Evolutionary conservation across 2,797 vertebrate genomes (phyloP), one percentile per base, ranked within the genome.

Genomic region (Remorina albescens): DNA sequence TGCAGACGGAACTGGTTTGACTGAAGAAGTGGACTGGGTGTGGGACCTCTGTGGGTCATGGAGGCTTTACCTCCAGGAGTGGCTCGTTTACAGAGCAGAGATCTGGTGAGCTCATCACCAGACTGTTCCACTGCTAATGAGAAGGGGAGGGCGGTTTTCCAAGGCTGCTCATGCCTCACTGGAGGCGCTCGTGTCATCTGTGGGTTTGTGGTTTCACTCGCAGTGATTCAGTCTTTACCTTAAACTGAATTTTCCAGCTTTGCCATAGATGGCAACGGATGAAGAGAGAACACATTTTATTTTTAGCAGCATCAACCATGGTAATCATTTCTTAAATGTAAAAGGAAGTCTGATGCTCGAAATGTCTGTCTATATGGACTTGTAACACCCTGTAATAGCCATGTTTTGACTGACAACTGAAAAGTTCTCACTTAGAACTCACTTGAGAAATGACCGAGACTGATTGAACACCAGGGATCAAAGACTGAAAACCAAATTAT

Each of bases 141-240:
- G 77, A 88, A 76, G 62, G 78, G 74, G 82, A 69, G 71, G 67
- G 61, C 71, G 71, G 19, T 76, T 89, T 90, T 81, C 85, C 89
- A 86, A 86, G 77, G 86, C 78, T 81, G 25, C 81, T 86, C 86
- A 85, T 84, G 79, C 81, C 84, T 86, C 75, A 78, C 83, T 83
- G 88, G 89, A 90, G 91, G 84, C 88, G 86, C 71, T 76, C 28
- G 47, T 88, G 84, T 91, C 89, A 84, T 88, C 76, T 82, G 74
- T 75, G 84, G 82, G 28, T 76, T 83, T 92, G 88, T 11, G 89
- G 88, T 84, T 76, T 61, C 9, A 26, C 56, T 74, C 23, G 5
- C 49, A 56, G 76, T 83, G 72, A 85, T 86, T 90, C 75, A 83
- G 67, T 46, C 62, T 55, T 74, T 83, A 88, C 82, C 73, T 87